Evolutionary conservation across 2,113 vertebrate species (phyloP).

Genomic region (Carettochelys insculpta): DNA sequence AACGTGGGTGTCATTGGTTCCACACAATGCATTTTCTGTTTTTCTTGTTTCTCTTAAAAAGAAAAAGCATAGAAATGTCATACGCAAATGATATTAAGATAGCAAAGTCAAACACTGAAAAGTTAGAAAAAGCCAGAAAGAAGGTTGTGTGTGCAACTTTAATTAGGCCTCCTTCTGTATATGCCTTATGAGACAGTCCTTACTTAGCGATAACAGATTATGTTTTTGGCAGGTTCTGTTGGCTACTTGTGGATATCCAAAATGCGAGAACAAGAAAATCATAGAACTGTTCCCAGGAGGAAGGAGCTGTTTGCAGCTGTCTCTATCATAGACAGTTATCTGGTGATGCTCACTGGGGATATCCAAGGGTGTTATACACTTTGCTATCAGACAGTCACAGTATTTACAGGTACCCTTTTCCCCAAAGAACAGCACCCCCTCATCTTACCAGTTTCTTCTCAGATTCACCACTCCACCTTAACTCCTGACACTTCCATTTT

Average conservation of each 20-base stretch:
- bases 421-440: background rate
- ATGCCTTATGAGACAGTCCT: background rate
- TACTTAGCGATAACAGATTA: background rate
- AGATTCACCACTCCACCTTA: background rate
- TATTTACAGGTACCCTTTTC: background rate
- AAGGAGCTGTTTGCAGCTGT: background rate
- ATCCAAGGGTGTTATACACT: background rate
- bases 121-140: background rate
- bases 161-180: background rate
- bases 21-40: background rate
- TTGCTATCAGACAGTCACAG: background rate
- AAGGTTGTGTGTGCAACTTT: background rate
- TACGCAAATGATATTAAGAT: too few relatives aligned
- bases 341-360: accelerated
- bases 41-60: background rate
- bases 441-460: background rate
- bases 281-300: background rate
- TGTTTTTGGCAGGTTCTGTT: background rate
- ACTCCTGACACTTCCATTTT: background rate
- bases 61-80: background rate
- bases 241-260: background rate
- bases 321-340: background rate
- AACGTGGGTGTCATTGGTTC: background rate
- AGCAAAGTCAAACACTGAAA: background rate
- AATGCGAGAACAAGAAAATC: background rate